Percentiles rank a stretch among this genome's conserved stretches.
Evolutionary conservation across 2,797 vertebrate species (phyloP).

Genomic region (Lepus townsendii): DNA sequence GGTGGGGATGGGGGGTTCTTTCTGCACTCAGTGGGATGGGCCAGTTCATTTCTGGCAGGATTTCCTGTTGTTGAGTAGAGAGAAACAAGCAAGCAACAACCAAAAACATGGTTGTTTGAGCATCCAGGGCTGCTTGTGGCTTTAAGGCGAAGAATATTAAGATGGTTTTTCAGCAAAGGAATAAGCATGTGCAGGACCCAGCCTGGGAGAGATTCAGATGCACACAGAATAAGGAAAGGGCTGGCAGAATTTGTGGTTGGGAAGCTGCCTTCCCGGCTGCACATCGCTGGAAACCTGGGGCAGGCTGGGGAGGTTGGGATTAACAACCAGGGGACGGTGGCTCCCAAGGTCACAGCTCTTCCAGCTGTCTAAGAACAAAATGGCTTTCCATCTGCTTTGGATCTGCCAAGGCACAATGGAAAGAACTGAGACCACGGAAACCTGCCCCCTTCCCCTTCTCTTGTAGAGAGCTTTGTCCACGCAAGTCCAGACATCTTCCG

Average conservation of each 20-base stretch:
- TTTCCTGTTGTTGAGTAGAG: slow-evolving; percentile 5
- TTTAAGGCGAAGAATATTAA: slow-evolving; percentile 14
- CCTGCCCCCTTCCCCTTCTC: neutral
- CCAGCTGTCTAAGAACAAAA: neutral
- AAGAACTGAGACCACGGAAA: neutral
- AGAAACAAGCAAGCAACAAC: neutral
- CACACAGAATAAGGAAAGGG: neutral
- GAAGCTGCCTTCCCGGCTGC: neutral
- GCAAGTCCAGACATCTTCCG: neutral
- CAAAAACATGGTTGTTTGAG: neutral
- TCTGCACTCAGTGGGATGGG: neutral
- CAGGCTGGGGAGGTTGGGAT: neutral
- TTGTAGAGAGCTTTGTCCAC: neutral
- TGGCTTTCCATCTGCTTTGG: neutral
- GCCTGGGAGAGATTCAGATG: neutral
- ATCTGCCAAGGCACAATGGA: neutral
- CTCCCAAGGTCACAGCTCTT: neutral
- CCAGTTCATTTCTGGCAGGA: neutral
- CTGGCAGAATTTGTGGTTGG: neutral
- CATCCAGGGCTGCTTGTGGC: neutral
- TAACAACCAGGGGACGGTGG: neutral
- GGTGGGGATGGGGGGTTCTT: too few relatives aligned
- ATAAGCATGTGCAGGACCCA: neutral
- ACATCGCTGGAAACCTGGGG: neutral
- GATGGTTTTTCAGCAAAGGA: neutral